Evolutionary conservation across 2,888 invertebrate species (phyloP).

Genomic region (Chironomus riparius): DNA sequence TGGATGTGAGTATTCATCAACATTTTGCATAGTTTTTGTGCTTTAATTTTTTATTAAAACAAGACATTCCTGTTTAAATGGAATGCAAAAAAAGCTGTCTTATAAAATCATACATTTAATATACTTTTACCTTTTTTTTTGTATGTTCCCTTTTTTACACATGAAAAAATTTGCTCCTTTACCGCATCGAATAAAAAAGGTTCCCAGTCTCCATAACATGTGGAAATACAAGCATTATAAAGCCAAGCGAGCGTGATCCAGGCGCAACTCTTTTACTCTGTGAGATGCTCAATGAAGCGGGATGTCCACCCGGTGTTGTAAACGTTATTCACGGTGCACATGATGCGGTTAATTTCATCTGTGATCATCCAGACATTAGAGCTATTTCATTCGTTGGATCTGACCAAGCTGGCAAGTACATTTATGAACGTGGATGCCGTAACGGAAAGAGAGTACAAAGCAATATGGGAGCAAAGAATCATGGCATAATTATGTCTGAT

Average conservation of each 20-base stretch:
- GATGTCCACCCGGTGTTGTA: constrained; percentile 91
- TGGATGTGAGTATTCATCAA: constrained; percentile 57
- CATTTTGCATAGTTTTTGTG: background rate
- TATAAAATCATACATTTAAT: background rate
- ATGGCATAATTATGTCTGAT: constrained; percentile 93
- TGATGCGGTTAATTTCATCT: constrained; percentile 93
- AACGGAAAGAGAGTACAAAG: constrained; percentile 94
- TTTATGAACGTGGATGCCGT: constrained; percentile 83
- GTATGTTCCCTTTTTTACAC: background rate
- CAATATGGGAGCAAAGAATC: constrained; percentile 99
- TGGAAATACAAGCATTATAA: constrained; percentile 91
- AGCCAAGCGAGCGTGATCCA: constrained; percentile 96
- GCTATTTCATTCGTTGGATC: constrained; percentile 99
- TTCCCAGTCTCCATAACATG: constrained; percentile 77
- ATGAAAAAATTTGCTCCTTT: background rate
- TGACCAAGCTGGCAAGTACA: constrained; percentile 90
- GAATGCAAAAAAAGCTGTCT: background rate
- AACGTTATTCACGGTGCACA: constrained; percentile 95
- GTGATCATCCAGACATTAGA: constrained; percentile 89
- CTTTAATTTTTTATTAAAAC: too few relatives aligned
- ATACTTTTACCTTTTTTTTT: background rate
- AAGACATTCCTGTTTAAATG: too few relatives aligned
- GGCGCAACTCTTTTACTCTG: constrained; percentile 93
- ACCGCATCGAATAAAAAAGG: background rate
- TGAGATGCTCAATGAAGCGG: constrained; percentile 86